Percentiles rank a stretch among this genome's conserved stretches.
phyloP scores from a whole-genome alignment of 1,140 invertebrate genomes.

The Lerema accius region DNA sequence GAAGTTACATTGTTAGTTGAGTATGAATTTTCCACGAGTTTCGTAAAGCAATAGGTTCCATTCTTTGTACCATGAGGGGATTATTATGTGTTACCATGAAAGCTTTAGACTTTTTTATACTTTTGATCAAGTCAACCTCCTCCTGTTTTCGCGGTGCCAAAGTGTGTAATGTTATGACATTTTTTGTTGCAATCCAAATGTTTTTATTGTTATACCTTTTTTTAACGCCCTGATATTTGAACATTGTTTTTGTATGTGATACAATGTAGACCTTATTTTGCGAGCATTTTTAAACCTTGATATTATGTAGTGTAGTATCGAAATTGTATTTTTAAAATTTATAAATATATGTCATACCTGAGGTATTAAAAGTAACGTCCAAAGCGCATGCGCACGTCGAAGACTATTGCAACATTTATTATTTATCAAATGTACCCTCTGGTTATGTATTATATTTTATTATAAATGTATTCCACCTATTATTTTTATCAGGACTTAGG shows the following conservation, averaged over 20 bases:
- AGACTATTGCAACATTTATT: constrained; percentile 1
- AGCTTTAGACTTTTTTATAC: constrained; percentile 51
- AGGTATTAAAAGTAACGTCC: constrained; percentile 5
- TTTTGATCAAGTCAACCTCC: constrained; percentile 72
- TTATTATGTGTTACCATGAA: constrained; percentile 47
- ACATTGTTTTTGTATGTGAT: constrained; percentile 50
- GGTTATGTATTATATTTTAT: constrained; percentile 35
- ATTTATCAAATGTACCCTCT: constrained; percentile 19
- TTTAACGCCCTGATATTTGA: constrained; percentile 73
- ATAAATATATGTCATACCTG: constrained; percentile 16
- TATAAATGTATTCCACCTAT: constrained; percentile 9
- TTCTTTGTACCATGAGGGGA: constrained; percentile 72
- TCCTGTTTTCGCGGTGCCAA: constrained; percentile 72
- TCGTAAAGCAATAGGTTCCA: constrained; percentile 29
- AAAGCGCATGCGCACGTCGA: constrained; percentile 14
- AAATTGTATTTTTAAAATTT: constrained; percentile 1
- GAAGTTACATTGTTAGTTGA: constrained; percentile 60
- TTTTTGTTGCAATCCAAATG: constrained; percentile 35
- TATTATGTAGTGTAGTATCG: constrained; percentile 10
- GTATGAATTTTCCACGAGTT: constrained; percentile 6
- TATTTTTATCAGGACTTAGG: constrained; percentile 21
- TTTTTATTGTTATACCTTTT: constrained; percentile 51
- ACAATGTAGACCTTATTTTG: constrained; percentile 31
- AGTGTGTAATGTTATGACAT: constrained; percentile 48
- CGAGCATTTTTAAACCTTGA: constrained; percentile 4